Base-by-base conservation (phyloP, 2,888 invertebrate genomes). In the Nephrotoma flavescens region DNA sequence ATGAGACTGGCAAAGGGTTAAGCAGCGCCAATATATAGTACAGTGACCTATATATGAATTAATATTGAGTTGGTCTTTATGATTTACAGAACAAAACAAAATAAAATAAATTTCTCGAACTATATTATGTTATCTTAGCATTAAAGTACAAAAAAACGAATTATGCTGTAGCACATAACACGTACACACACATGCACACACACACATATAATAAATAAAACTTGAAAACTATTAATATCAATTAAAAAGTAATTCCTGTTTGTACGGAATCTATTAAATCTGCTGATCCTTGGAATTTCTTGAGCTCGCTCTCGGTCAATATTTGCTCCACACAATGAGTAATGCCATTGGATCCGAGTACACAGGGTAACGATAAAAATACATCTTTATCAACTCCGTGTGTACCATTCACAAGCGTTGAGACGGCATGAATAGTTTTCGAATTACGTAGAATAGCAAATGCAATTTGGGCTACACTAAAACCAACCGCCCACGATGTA, bases 401-500 rank as follows among this genome's bases (percentile, higher is more conserved):
- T 88, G 94, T 92, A 83, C 95, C 96, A 92, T 95, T 93, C 45
- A 95, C 93, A 89, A 94, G 92, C 2, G 96, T 96, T 0, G 96
- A 95, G 0, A 97, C 94, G 0, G 96, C 94, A 87, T 95, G 94
- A 4, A 97, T 93, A 88, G 94, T 94, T 88, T 94, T 93, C 0
- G 94, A 93, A 89, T 97, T 96, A 87, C 93, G 92, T 47, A 96
- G 90, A 86, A 97, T 94, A 5, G 94, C 93, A 42, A 93, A 92
- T 2, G 94, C 93, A 19, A 97, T 91, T 88, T 95, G 93, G 0
- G 95, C 93, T 2, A 95, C 93, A 88, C 95, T 95, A 12, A 96
- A 92, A 0, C 96, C 97, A 88, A 97, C 95, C 0, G 96, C 97
- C 96, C 97, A 97, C 41, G 95, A 96, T 0, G 97, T 97, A 92